Evolutionary conservation across 2,113 vertebrate genomes (phyloP).

Genomic region (Empidonax alnorum): DNA sequence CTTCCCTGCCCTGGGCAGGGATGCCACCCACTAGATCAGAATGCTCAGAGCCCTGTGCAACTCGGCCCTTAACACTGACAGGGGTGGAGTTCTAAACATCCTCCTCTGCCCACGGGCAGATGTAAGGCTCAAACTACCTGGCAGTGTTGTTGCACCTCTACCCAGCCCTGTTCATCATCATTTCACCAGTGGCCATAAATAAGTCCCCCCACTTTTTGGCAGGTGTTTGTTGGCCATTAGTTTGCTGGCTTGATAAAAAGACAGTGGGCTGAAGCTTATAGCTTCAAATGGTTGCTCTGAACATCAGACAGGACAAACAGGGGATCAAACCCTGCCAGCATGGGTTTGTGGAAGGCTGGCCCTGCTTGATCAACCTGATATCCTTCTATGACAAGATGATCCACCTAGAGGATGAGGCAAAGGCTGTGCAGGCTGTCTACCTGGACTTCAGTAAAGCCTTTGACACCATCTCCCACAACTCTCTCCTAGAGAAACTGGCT

Average conservation of each 20-base stretch:
- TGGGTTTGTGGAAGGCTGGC: background rate
- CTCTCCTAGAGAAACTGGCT: background rate
- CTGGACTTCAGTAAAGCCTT: background rate
- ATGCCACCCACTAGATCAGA: background rate
- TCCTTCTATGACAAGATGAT: background rate
- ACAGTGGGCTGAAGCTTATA: background rate
- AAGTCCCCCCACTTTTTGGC: background rate
- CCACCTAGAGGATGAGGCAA: background rate
- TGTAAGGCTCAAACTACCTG: fast-evolving
- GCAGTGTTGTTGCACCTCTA: fast-evolving
- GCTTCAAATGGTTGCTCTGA: background rate
- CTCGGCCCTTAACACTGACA: background rate
- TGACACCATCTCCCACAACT: background rate
- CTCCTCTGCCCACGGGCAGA: background rate
- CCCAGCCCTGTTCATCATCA: fast-evolving
- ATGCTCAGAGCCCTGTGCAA: background rate
- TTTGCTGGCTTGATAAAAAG: background rate
- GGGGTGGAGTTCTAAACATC: background rate
- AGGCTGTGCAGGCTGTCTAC: background rate
- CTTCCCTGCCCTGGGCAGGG: too few species aligned
- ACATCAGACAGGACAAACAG: background rate
- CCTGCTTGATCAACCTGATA: background rate
- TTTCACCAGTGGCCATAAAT: background rate
- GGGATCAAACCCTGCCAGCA: background rate
- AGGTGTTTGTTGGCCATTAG: background rate